These are phyloP conservation scores for Glaucopsyche alexis DNA, from an alignment of 2,888 invertebrate genomes.

Conservation along the genomic window DNA sequence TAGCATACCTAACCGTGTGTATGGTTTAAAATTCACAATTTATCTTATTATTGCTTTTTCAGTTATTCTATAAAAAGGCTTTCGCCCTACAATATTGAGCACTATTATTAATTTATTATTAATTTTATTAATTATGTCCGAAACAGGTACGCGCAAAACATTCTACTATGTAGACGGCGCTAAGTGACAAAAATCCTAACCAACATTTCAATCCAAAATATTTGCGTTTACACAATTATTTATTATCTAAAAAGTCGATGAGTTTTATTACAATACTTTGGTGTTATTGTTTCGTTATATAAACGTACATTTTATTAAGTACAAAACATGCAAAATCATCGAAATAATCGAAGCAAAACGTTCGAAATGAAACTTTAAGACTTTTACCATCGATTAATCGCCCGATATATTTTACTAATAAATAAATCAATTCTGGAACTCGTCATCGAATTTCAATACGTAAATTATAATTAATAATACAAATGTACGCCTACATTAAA, in stretches of 20 bases:
- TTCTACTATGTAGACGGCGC: constrained; percentile 57
- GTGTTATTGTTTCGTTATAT: constrained; percentile 75
- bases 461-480: constrained; percentile 61
- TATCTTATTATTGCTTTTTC: constrained; percentile 69
- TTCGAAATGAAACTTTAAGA: constrained; percentile 33
- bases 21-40: constrained; percentile 66
- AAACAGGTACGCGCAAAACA: constrained; percentile 68
- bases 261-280: constrained; percentile 72
- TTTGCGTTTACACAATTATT: constrained; percentile 64
- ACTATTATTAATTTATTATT: constrained; percentile 66
- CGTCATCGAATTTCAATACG: constrained; percentile 41
- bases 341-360: constrained; percentile 36
- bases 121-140: constrained; percentile 63
- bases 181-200: constrained; percentile 58
- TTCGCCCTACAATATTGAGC: constrained; percentile 70
- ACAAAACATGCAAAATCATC: constrained; percentile 38
- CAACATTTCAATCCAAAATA: constrained; percentile 73
- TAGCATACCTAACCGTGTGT: constrained; percentile 60
- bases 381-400: constrained; percentile 49
- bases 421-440: constrained; percentile 69
- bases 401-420: constrained; percentile 71
- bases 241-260: constrained; percentile 80
- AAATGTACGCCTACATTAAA: constrained; percentile 62
- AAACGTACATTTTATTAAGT: constrained; percentile 40
- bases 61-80: constrained; percentile 49